Base-by-base conservation (phyloP, 2,797 vertebrate species). In the Hydrophis major region DNA sequence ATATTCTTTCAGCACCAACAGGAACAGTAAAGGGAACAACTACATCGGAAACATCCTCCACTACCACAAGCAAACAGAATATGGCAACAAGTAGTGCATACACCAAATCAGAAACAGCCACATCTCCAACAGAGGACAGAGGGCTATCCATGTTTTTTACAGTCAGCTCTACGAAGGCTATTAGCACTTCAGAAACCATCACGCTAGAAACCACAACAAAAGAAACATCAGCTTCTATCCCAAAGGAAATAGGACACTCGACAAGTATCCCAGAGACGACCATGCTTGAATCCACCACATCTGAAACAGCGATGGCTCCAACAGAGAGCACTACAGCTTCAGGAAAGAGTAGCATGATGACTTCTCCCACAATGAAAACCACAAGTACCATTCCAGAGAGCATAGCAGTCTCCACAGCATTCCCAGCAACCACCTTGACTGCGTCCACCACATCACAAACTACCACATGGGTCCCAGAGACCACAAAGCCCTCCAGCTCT, bases 81-180 rank as follows among this genome's bases (percentile, higher is more conserved):
- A 78, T 42, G 8, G 4, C 20, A 11, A 42, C 18, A 78, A 11
- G 7, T 22, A 42, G 1, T 69, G n/a, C 1, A 32, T 69, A 32
- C 13, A 16, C 28, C 63, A 18, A 69, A 32, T 69, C 66, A 69
- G 66, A 32, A 32, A 32, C 1, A 69, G 66, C 13, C 5, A 69
- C 14, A 16, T 32, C 66, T 32, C 5, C n/a, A 6, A 69, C 3
- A 22, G 1, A 42, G 18, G 42, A 3, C 3, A 78, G 6, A 78
- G 7, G 4, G 7, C 7, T 1, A 0, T 32, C 66, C n/a, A 32
- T 0, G 16, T 32, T 14, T 16, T 6, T 2, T 6, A 69, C 13
- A 32, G 2, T 16, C n/a, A 32, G n/a, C n/a, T 69, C 66, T 69
- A 69, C n/a, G 0, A 69, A 16, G 14, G 0, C 1, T 32, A 6